Evolutionary conservation across 2,888 invertebrate species (phyloP).

Genomic region (Pedicia rivosa): DNA sequence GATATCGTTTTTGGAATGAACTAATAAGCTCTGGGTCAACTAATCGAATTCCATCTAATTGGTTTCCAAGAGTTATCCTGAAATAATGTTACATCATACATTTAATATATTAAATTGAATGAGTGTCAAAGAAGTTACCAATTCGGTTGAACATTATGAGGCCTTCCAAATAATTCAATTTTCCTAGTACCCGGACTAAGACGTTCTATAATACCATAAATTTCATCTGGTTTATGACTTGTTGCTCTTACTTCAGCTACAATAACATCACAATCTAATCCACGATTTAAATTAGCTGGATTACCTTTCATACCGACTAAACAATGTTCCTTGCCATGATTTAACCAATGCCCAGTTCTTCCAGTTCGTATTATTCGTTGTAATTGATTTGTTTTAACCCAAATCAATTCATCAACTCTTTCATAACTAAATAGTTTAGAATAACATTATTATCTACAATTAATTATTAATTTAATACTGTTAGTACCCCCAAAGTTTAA

Average conservation of each 20-base stretch:
- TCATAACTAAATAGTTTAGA: slow-evolving; percentile 51
- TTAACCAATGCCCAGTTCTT: slow-evolving; percentile 94
- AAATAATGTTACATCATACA: no score
- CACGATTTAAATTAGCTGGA: slow-evolving; percentile 78
- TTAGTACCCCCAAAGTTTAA: slow-evolving; percentile 73
- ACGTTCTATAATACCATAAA: slow-evolving; percentile 94
- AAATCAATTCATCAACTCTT: slow-evolving; percentile 91
- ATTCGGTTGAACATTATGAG: slow-evolving; percentile 95
- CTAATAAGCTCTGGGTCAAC: slow-evolving; percentile 84
- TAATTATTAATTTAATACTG: neutral
- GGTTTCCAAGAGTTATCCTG: slow-evolving; percentile 94
- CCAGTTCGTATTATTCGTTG: slow-evolving; percentile 95
- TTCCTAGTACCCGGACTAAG: slow-evolving; percentile 93
- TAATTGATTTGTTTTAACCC: slow-evolving; percentile 98
- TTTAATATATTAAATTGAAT: no score
- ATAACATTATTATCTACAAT: neutral
- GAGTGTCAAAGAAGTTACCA: no score
- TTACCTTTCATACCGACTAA: slow-evolving; percentile 92
- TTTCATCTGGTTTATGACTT: slow-evolving; percentile 96
- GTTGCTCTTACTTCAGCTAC: slow-evolving; percentile 97
- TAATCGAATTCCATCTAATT: slow-evolving; percentile 84
- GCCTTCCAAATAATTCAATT: slow-evolving; percentile 91
- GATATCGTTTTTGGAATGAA: slow-evolving; percentile 81
- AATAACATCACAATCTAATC: slow-evolving; percentile 94
- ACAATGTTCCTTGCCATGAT: slow-evolving; percentile 97